Conservation (phyloP, 2,113 vertebrate genomes). For the Arenaria interpres region DNA sequence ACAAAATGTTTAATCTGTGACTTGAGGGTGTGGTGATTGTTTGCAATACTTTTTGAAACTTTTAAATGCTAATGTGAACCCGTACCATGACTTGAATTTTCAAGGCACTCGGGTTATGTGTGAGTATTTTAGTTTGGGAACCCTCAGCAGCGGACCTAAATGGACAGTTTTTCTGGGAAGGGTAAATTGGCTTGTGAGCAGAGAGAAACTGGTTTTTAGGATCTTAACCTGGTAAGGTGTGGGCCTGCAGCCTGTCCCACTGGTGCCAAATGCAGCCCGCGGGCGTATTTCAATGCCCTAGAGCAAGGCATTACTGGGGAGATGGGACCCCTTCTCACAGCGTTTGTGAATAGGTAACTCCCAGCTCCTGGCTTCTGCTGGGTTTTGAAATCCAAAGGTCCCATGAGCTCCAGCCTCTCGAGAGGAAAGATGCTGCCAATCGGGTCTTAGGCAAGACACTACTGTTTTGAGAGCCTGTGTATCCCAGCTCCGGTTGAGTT, state of each 20-base stretch:
- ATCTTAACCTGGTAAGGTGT: neutral
- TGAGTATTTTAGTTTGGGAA: neutral
- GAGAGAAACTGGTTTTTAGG: neutral
- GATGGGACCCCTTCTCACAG: neutral
- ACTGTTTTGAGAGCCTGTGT: neutral
- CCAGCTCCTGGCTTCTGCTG: neutral
- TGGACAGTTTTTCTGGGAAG: neutral
- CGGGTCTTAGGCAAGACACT: neutral
- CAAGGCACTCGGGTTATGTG: neutral
- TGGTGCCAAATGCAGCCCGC: neutral
- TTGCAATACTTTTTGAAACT: constrained; percentile 33
- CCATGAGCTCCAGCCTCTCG: neutral
- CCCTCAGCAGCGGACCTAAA: neutral
- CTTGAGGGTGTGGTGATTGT: constrained; percentile 31
- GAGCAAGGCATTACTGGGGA: neutral
- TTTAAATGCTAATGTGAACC: neutral
- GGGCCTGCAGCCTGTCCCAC: neutral
- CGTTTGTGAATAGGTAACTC: neutral
- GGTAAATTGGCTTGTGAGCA: neutral
- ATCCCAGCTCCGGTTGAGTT: neutral
- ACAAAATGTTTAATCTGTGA: constrained; percentile 23
- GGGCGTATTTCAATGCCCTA: neutral
- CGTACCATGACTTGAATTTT: neutral
- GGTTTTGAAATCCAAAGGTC: neutral
- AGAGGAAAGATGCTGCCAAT: neutral